Conservation (phyloP, 1,140 invertebrate genomes). For the Venturia canescens region DNA sequence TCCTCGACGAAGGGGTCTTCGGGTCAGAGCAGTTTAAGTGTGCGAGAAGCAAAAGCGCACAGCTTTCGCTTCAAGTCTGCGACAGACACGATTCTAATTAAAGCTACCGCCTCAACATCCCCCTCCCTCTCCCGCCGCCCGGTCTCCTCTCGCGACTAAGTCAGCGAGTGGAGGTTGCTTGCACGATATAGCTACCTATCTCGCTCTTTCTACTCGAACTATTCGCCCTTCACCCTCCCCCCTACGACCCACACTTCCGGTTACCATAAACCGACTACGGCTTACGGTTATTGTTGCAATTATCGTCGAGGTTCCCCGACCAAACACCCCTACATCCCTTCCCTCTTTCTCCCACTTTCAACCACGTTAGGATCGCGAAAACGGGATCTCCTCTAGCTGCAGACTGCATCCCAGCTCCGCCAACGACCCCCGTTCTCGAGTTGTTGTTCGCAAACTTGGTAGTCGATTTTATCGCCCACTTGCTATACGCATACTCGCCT, state of each 20-base stretch:
- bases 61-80: constrained; percentile 56
- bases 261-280: constrained; percentile 25
- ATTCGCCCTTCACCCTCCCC: constrained; percentile 26
- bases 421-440: constrained; percentile 11
- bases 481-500: neutral
- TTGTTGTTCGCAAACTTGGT: constrained; percentile 24
- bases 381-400: neutral
- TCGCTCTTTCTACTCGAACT: constrained; percentile 30
- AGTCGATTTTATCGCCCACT: constrained; percentile 6
- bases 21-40: constrained; percentile 42
- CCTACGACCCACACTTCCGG: constrained; percentile 45
- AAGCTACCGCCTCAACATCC: constrained; percentile 49
- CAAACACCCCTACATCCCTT: constrained; percentile 31
- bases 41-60: constrained; percentile 32
- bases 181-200: constrained; percentile 29
- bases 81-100: constrained; percentile 67
- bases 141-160: constrained; percentile 17
- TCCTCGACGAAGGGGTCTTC: neutral
- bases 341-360: constrained; percentile 32
- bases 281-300: constrained; percentile 68
- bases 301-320: constrained; percentile 58
- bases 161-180: constrained; percentile 14
- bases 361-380: neutral
- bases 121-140: too few species aligned
- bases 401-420: neutral